Evolutionary conservation across 2,888 invertebrate genomes (phyloP).

Genomic region (Hirtodrosophila trivittata): DNA sequence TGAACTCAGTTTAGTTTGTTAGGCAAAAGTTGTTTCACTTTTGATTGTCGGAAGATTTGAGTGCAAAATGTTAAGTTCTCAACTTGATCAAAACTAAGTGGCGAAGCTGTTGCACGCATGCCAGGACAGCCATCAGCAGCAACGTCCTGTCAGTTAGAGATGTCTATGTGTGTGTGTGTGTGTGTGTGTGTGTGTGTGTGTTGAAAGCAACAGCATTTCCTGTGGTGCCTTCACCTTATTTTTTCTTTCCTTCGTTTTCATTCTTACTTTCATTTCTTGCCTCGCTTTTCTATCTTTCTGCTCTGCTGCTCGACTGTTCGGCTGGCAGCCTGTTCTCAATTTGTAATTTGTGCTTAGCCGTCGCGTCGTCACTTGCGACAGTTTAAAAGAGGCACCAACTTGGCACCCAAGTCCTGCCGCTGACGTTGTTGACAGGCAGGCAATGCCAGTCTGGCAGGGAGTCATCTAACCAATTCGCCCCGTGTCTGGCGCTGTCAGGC

Average conservation of each 20-base stretch:
- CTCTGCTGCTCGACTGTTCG: not conserved
- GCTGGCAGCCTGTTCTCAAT: constrained; percentile 59
- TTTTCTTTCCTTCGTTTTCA: constrained; percentile 6
- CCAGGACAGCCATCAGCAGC: constrained; percentile 34
- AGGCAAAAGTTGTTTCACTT: constrained; percentile 61
- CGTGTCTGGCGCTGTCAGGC: constrained; percentile 62
- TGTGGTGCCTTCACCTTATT: constrained; percentile 22
- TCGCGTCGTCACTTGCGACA: constrained; percentile 55
- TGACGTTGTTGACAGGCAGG: constrained; percentile 44
- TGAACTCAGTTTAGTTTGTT: constrained; percentile 25
- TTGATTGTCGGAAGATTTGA: constrained; percentile 72
- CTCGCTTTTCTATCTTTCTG: constrained; percentile 6
- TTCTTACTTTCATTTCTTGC: constrained; percentile 8
- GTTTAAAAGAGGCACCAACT: constrained; percentile 46
- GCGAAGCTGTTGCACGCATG: constrained; percentile 70
- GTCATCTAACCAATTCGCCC: constrained; percentile 6
- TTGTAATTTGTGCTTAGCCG: constrained; percentile 55
- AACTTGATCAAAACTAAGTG: constrained; percentile 73
- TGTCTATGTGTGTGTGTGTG: constrained; percentile 13
- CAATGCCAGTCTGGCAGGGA: constrained; percentile 19
- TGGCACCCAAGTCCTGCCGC: constrained; percentile 32
- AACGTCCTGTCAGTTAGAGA: constrained; percentile 42
- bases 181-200: constrained; percentile 5
- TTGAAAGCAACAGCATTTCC: constrained; percentile 35
- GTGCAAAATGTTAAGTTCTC: constrained; percentile 65